Evolutionary conservation across 2,113 vertebrate genomes (phyloP), one percentile per base, ranked within the genome.

Genomic region (Tamias sibiricus): DNA sequence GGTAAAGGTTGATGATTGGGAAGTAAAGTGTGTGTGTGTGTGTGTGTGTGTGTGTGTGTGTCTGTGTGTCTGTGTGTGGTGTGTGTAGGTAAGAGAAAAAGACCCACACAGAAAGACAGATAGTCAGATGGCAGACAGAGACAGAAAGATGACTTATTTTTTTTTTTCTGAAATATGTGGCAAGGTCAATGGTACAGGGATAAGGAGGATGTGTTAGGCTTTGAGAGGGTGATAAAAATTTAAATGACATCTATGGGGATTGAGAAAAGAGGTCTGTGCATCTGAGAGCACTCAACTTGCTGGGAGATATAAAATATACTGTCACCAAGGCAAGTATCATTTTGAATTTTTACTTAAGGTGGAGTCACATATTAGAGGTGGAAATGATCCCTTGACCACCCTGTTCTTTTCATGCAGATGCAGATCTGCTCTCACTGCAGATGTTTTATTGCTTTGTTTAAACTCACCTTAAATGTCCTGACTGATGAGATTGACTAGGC

Each of bases 381-480:
- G 12, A 71, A 62, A 76, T 42, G 49, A 77, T 35, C 37, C 40
- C 32, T 66, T 91, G 95, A 68, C 76, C 30, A 52, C 16, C 2
- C 44, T 96, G 77, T 71, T 37, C 37, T 95, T 93, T 90, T 54
- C 22, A 74, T 47, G 47, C n/a, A 86, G 76, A 72, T 59, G 72
- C 32, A 87, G 28, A 77, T 62, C 24, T 72, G 30, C 47, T 95
- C 90, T 93, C 17, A 0, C 30, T 76, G 49, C 79, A 72, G 28
- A 54, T 30, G 37, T 74, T 94, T 57, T 75, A 79, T 75, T 76
- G 81, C 81, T 92, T 96, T 83, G 52, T 89, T 94, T 37, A 80
- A 79, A 82, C 30, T 91, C 90, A 93, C 54, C 72, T 96, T 89
- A 87, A 52, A 66, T 59, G 37, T 94, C 64, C 68, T 91, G 59